Evolutionary conservation across 2,797 vertebrate species (phyloP), one percentile per base, ranked within the genome.

Genomic region (Gymnoscopelus braueri): DNA sequence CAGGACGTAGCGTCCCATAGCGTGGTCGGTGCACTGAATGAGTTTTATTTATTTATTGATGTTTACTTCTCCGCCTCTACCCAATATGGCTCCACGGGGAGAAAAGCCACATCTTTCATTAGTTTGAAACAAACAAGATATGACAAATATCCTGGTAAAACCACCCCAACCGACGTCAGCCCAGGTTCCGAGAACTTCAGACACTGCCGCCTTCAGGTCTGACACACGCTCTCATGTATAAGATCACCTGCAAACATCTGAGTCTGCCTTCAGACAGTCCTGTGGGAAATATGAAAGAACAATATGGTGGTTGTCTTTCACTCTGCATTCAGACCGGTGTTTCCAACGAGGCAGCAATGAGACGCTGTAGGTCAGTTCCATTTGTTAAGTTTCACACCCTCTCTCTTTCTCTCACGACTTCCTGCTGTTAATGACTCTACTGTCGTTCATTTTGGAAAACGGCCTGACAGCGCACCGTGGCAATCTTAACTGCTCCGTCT

Each of bases 171-270:
- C 39, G 32, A 35, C 32, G 5, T 35, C 32, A 35, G 32, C 19
- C 53, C 6, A 26, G 39, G 57, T 44, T 35, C 10, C 55, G 70
- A 59, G 32, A 52, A 74, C 32, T 1, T 32, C 32, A 2, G 32
- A 47, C 39, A 6, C 13, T 14, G 29, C 74, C 11, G 0, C 65
- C 15, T 75, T 74, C 70, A 56, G 75, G 15, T 67, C 23, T 58
- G 54, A 55, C 52, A 56, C 13, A 39, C 1, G 4, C 67, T 65
- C 64, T 72, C 68, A 15, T 79, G 81, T 77, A 75, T 77, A 75
- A 81, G 74, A 71, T 52, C 73, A 83, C 74, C 78, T 12, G 5
- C 39, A 47, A 64, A 50, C 53, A n/a, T 48, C 67, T 75, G 55
- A 12, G 32, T 58, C 63, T 51, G 67, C 63, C 70, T 70, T 69